Evolutionary conservation across 2,113 vertebrate species (phyloP).

Genomic region (Platycercus adscitus): DNA sequence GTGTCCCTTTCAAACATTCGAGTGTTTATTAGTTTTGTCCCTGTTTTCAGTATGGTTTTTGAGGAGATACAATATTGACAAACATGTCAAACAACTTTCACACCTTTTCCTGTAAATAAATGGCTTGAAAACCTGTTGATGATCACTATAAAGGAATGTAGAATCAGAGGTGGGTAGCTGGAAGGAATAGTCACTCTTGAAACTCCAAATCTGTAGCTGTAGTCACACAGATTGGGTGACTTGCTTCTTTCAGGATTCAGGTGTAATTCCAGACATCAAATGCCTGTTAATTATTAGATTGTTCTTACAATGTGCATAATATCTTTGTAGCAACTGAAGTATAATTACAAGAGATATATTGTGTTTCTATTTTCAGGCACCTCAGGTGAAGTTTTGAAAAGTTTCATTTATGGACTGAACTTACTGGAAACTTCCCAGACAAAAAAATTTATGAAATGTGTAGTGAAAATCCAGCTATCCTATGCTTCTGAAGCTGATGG

Average conservation of each 20-base stretch:
- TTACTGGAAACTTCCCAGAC: background rate
- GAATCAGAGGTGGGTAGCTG: background rate
- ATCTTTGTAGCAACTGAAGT: background rate
- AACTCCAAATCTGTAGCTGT: background rate
- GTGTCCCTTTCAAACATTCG: slow-evolving; percentile 49
- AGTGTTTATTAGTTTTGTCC: slow-evolving; percentile 20
- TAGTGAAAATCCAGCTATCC: background rate
- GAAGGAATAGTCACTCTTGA: background rate
- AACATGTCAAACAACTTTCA: slow-evolving; percentile 56
- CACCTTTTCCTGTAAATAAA: slow-evolving; percentile 64
- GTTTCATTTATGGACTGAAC: background rate
- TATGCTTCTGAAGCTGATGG: background rate
- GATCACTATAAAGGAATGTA: slow-evolving; percentile 26
- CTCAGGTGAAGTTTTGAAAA: background rate
- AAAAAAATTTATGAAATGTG: background rate
- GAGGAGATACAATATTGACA: slow-evolving; percentile 64
- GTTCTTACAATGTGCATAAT: background rate
- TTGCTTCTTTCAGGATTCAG: background rate
- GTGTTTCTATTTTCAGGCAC: background rate
- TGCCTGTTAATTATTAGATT: background rate
- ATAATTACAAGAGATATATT: background rate
- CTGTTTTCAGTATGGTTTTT: slow-evolving; percentile 36
- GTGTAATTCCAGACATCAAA: background rate
- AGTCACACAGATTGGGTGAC: background rate
- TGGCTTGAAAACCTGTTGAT: slow-evolving; percentile 7